Evolutionary conservation across 1,140 invertebrate species (phyloP), one percentile per base, ranked within the genome.

Genomic region (Hyles vespertilio): DNA sequence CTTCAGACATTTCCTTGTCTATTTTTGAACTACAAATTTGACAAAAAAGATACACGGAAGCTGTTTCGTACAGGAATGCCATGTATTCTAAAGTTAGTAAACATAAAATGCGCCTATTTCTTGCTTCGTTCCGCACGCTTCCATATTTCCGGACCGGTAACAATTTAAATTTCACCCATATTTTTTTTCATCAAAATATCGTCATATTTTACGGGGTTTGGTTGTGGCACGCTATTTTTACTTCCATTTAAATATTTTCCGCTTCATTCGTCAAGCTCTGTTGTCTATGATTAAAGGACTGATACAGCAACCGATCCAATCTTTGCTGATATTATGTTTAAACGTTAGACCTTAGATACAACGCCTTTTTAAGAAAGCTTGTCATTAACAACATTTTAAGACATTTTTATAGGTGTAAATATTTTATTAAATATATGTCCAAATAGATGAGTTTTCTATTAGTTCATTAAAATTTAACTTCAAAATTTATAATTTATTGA

Each of bases 191-290:
- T 71, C 56, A 62, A 66, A 77, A 74, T 76, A 74, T 77, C 63
- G 69, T 69, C 72, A 88, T 88, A 89, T 83, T 84, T 88, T 83
- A 84, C 72, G 74, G 69, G 58, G 65, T 69, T 74, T 70, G 67
- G 64, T 58, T 63, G 59, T 70, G 70, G 72, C 72, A 84, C 75
- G 77, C 72, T 86, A 80, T 84, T 89, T 76, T 79, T 69, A 66
- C 78, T 85, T 84, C 78, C 77, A 89, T 89, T 89, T 87, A 86
- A 84, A 87, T 81, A 89, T 89, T 89, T 89, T 89, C 82, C 77
- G 81, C 68, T 81, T 63, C 86, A 89, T 89, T 89, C 80, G 86
- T 80, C 78, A 89, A 69, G 81, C 77, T 65, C 64, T 85, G 79
- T 86, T 89, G 76, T 57, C 55, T 67, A 67, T 81, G 71, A 84